phyloP scores from a whole-genome alignment of 2,888 invertebrate genomes.

The Stegana nigrithorax region DNA sequence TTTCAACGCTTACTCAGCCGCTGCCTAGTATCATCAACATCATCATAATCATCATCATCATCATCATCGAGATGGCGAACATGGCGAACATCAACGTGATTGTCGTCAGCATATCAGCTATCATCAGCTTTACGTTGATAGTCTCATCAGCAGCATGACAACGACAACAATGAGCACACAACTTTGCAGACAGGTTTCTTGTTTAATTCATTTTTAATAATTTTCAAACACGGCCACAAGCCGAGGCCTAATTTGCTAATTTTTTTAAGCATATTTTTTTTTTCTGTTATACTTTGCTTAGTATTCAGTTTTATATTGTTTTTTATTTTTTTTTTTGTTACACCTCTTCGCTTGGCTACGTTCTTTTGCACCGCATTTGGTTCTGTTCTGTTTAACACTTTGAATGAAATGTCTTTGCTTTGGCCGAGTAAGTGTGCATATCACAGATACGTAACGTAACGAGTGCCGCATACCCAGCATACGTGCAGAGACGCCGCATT shows the following conservation, averaged over 20 bases:
- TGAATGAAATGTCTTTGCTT: slow-evolving; percentile 10
- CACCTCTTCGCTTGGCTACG: neutral
- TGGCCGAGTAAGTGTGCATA: no score
- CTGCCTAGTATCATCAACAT: neutral
- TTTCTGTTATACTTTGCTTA: no score
- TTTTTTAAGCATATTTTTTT: neutral
- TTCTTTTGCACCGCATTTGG: slow-evolving; percentile 1
- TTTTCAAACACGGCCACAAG: no score
- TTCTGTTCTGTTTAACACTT: slow-evolving; percentile 16
- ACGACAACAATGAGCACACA: neutral
- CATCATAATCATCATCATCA: neutral
- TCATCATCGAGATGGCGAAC: no score
- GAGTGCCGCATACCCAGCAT: no score
- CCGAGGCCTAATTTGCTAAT: neutral
- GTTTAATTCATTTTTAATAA: slow-evolving; percentile 7
- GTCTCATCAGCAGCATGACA: neutral
- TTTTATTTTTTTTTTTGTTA: neutral
- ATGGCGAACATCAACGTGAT: no score
- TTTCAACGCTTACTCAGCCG: slow-evolving; percentile 5
- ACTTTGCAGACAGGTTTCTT: neutral
- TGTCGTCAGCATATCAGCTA: neutral
- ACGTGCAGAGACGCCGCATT: no score
- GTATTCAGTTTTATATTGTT: neutral
- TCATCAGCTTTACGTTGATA: neutral
- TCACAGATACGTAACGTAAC: no score